A percentile compares a stretch with the other conserved stretches of the same genome.
phyloP scores from a whole-genome alignment of 2,113 vertebrate species.

The Tapirus terrestris region DNA sequence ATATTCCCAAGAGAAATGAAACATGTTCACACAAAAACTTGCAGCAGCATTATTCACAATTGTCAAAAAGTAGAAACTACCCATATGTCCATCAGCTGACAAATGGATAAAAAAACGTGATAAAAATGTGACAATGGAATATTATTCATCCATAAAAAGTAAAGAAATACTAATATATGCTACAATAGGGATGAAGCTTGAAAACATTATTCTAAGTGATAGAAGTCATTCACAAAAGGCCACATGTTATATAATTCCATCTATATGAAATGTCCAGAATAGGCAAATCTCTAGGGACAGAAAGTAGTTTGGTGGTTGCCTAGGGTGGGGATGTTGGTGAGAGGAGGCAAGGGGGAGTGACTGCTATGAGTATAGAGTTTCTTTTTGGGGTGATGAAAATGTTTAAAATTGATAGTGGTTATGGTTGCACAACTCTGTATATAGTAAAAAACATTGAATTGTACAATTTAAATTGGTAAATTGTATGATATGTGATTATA shows the following conservation, averaged over 20 bases:
- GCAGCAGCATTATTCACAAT: neutral
- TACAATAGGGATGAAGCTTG: neutral
- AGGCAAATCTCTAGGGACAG: neutral
- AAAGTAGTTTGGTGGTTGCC: neutral
- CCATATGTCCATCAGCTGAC: neutral
- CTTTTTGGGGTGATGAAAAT: neutral
- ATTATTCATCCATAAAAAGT: neutral
- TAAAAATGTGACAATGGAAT: neutral
- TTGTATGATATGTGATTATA: neutral
- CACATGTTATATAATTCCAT: neutral
- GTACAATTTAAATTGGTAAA: neutral
- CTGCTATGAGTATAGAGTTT: neutral
- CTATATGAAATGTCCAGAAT: neutral
- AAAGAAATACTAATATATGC: neutral
- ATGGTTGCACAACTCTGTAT: neutral
- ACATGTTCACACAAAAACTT: neutral
- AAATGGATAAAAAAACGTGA: neutral
- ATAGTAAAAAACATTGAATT: neutral
- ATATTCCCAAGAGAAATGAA: neutral
- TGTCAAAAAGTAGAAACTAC: neutral
- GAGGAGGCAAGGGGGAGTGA: neutral
- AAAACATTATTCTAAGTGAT: conserved; percentile 4
- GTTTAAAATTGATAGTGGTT: neutral
- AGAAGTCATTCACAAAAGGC: neutral
- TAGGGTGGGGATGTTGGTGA: neutral